A percentile compares a stretch with the other conserved stretches of the same genome.
phyloP scores from a whole-genome alignment of 2,113 vertebrate species.

The Eonycteris spelaea region DNA sequence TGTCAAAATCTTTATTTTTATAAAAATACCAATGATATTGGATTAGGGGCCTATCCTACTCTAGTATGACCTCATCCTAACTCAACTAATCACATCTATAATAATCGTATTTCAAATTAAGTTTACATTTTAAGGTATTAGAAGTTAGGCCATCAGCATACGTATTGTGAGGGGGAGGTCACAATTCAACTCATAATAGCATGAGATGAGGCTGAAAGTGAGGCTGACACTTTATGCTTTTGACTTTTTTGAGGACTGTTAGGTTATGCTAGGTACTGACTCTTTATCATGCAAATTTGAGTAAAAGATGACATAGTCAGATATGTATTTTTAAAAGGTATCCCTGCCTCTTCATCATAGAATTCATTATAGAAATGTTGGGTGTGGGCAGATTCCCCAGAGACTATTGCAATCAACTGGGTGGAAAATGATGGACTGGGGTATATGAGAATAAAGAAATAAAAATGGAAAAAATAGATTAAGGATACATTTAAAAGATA shows the following conservation, averaged over 20 bases:
- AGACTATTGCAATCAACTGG: neutral
- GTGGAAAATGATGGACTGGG: neutral
- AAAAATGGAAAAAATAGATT: neutral
- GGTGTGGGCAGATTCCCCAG: neutral
- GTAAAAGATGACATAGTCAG: neutral
- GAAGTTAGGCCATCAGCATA: neutral
- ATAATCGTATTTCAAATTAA: neutral
- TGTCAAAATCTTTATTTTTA: neutral
- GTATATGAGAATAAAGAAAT: neutral
- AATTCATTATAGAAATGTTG: neutral
- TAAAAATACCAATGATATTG: neutral
- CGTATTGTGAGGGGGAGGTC: fast-evolving
- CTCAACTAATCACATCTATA: neutral
- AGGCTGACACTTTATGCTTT: neutral
- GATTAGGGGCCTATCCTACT: neutral
- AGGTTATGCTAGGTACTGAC: neutral
- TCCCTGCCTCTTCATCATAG: neutral
- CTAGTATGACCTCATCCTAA: neutral
- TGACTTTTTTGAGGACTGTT: neutral
- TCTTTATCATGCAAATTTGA: neutral
- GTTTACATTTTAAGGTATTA: neutral
- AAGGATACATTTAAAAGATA: neutral
- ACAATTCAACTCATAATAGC: neutral
- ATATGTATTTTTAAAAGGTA: neutral
- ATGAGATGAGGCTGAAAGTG: neutral